Evolutionary conservation across 2,113 vertebrate species (phyloP).

Genomic region (Irena cyanogastra): DNA sequence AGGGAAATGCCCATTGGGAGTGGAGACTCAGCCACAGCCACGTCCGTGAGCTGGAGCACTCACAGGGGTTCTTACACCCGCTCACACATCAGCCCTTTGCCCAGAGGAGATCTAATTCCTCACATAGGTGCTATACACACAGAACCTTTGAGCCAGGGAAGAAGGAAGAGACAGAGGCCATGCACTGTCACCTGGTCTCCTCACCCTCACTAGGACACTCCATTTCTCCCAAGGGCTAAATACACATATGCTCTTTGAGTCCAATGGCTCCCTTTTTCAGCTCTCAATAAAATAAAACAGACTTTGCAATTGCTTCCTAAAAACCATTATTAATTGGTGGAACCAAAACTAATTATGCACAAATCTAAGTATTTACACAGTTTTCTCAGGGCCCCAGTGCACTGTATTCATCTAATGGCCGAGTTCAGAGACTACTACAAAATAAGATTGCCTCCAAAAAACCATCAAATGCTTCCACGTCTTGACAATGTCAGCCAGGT

Average conservation of each 20-base stretch:
- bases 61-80: neutral
- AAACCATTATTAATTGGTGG: neutral
- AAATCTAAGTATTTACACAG: neutral
- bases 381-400: neutral
- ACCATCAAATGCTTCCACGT: neutral
- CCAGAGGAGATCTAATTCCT: neutral
- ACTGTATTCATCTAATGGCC: neutral
- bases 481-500: neutral
- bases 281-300: neutral
- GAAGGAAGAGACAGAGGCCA: neutral
- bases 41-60: rapidly evolving
- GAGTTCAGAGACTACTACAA: neutral
- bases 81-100: neutral
- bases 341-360: neutral
- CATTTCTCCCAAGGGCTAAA: neutral
- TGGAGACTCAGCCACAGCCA: neutral
- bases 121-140: rapidly evolving
- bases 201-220: neutral
- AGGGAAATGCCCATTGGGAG: rapidly evolving
- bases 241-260: neutral
- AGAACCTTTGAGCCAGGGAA: neutral
- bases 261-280: neutral
- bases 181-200: neutral
- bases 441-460: neutral
- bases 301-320: neutral